Evolutionary conservation across 1,140 invertebrate genomes (phyloP), one percentile per base, ranked within the genome.

Genomic region (Cydia fagiglandana): DNA sequence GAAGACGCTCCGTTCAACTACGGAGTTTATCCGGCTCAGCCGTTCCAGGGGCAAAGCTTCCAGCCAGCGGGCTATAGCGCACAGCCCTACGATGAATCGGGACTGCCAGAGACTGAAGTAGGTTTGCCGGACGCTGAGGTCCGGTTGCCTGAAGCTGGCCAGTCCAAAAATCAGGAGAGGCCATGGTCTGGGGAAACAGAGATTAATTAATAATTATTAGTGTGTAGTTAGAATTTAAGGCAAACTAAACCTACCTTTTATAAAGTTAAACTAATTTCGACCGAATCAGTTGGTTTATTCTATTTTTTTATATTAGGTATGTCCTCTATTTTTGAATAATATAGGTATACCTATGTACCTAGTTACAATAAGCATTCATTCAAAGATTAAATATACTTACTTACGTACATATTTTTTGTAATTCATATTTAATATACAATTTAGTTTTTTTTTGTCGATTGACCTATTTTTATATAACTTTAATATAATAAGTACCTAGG

Each of bases 181-280:
- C 85, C 84, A 17, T 92, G 88, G 85, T 75, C 83, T 10, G 91
- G 88, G 0, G 91, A 92, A 83, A 92, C 91, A 2, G 89, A 92
- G 84, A 92, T 92, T 73, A 91, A 92, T 79, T 92, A 91, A 78
- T 61, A 56, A 73, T 41, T 73, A 45, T 75, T 53, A 50, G 53
- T 64, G 15, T 28, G 24, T 38, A 66, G 28, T n/a, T 70, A 38
- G 5, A 15, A 38, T 68, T 68, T 70, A 17, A 41, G 34, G 6
- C 64, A 41, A 64, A 3, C 24, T 24, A 34, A 17, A 53, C n/a
- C 12, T 53, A 53, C n/a, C 13, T 47, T 47, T 47, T 47, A 13
- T 47, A 17, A n/a, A 53, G 9, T 7, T 53, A n/a, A 17, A 17
- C 15, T 15, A 50, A 15, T 50, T 15, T 50, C 0, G 47, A 50